Evolutionary conservation across 1,140 invertebrate genomes (phyloP).

Genomic region (Arion vulgaris): DNA sequence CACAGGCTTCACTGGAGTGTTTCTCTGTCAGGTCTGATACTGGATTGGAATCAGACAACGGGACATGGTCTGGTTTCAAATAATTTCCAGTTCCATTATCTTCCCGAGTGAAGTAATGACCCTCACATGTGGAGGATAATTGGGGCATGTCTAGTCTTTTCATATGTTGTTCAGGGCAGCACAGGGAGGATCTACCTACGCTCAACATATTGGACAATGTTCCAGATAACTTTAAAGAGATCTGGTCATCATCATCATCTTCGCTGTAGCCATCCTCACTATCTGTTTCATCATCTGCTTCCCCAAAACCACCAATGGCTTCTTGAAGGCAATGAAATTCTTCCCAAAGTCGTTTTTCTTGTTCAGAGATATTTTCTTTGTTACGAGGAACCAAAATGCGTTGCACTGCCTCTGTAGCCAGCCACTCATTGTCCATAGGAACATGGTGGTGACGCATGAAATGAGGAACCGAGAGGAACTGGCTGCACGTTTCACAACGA

Average conservation of each 20-base stretch:
- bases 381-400: slow-evolving; percentile 54
- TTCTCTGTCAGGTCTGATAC: neutral
- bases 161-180: neutral
- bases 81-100: neutral
- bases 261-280: slow-evolving; percentile 9
- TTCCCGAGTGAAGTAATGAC: neutral
- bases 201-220: neutral
- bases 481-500: slow-evolving; percentile 60
- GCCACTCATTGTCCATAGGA: slow-evolving; percentile 46
- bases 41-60: neutral
- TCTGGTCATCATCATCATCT: neutral
- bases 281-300: slow-evolving; percentile 33
- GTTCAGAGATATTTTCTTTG: slow-evolving; percentile 49
- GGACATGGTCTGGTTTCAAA: neutral
- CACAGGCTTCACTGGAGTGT: neutral
- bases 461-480: slow-evolving; percentile 60
- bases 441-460: slow-evolving; percentile 65
- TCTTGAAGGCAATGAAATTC: slow-evolving; percentile 51
- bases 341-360: slow-evolving; percentile 59
- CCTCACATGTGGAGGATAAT: neutral
- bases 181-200: neutral
- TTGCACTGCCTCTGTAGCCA: slow-evolving; percentile 48
- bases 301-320: slow-evolving; percentile 30
- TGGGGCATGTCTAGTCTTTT: neutral
- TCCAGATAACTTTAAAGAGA: neutral